Conservation (phyloP, 1,140 invertebrate genomes). For the Achroia grisella region DNA sequence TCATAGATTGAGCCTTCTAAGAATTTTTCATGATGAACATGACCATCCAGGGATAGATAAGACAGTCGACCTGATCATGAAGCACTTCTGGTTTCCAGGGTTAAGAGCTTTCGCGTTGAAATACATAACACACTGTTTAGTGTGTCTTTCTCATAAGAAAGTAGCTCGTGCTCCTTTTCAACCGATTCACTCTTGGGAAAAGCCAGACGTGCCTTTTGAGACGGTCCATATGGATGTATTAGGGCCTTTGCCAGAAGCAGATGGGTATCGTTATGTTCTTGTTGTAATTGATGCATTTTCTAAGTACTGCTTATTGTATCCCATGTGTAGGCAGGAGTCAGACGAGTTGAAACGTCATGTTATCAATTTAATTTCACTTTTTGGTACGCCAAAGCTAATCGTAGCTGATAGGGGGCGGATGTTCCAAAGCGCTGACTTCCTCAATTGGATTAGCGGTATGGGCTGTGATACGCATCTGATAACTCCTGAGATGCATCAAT, state of each 20-base stretch:
- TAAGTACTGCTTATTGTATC: constrained; percentile 9
- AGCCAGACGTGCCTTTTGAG: constrained; percentile 15
- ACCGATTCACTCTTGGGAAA: constrained; percentile 14
- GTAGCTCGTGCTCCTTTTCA: constrained; percentile 9
- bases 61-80: constrained; percentile 12
- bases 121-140: constrained; percentile 14
- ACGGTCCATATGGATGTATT: constrained; percentile 21
- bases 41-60: constrained; percentile 19
- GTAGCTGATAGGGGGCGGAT: background rate
- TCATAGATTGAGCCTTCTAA: constrained; percentile 11
- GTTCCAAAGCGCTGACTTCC: too few relatives aligned
- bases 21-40: constrained; percentile 25
- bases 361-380: constrained; percentile 9
- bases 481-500: constrained; percentile 20
- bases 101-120: constrained; percentile 16
- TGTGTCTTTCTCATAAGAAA: constrained; percentile 12
- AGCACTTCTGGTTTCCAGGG: constrained; percentile 25
- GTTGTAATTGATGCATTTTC: constrained; percentile 16
- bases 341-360: constrained; percentile 6
- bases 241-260: constrained; percentile 15
- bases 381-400: constrained; percentile 5
- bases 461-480: too few relatives aligned
- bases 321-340: constrained; percentile 7
- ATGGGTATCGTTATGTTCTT: constrained; percentile 7
- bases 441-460: too few relatives aligned